A percentile compares a stretch with the other conserved stretches of the same genome.
These are phyloP conservation scores for Pemphredon lugubris DNA, from an alignment of 2,888 invertebrate genomes.

Conservation along the genomic window DNA sequence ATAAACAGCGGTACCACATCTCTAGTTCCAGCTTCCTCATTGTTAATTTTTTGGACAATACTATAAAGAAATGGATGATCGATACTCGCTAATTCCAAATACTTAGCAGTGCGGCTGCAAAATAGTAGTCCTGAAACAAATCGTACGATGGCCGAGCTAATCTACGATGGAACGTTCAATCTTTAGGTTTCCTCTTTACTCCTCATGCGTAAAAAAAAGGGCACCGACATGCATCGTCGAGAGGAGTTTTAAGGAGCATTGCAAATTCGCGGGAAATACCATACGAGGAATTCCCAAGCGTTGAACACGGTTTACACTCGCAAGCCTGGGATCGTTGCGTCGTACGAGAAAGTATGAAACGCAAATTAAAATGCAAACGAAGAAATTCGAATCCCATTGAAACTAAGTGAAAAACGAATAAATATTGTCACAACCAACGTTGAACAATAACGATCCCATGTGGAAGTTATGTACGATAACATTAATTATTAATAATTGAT, in stretches of 20 bases:
- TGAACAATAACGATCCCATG: too few species aligned
- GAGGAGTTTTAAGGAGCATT: background rate
- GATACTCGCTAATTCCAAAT: constrained; percentile 1
- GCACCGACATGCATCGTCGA: too few species aligned
- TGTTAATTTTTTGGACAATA: constrained; percentile 32
- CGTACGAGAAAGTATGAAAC: too few species aligned
- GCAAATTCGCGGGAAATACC: background rate
- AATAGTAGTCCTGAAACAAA: constrained; percentile 44
- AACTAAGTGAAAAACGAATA: too few species aligned
- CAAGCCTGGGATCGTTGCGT: too few species aligned
- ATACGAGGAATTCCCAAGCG: too few species aligned
- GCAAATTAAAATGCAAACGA: too few species aligned
- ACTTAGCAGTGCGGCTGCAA: constrained; percentile 26
- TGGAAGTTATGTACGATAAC: too few species aligned
- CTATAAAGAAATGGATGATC: constrained; percentile 49
- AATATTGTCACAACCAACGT: too few species aligned
- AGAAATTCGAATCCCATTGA: too few species aligned
- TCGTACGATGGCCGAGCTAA: constrained; percentile 9
- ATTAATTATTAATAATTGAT: too few species aligned
- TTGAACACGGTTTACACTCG: too few species aligned
- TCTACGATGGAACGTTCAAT: background rate
- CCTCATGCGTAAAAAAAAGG: background rate
- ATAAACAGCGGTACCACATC: constrained; percentile 31
- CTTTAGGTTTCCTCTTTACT: background rate
- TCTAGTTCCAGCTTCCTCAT: constrained; percentile 7